phyloP scores from a whole-genome alignment of 35 echinoderm and acorn worm genomes.

The Heliocidaris tuberculata region DNA sequence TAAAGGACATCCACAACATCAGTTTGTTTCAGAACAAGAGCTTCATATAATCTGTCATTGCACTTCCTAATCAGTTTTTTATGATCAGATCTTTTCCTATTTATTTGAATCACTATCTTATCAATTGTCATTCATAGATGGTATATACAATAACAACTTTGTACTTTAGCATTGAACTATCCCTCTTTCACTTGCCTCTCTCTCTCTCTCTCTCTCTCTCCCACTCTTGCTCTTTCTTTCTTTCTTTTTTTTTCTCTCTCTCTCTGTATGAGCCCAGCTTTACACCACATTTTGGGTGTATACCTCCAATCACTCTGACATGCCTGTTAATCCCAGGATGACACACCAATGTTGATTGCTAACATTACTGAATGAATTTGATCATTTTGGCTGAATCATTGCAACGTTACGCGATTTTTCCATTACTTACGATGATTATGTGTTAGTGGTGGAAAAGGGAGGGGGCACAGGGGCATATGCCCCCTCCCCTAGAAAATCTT shows the following conservation, averaged over 20 bases:
- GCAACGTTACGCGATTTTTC: not conserved
- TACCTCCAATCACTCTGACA: not conserved
- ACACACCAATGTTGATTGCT: not conserved
- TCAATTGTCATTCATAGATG: too few relatives aligned
- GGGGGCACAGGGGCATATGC: too few relatives aligned
- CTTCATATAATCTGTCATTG: too few relatives aligned
- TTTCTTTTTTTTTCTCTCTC: not conserved
- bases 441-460: too few relatives aligned
- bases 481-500: too few relatives aligned
- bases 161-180: not conserved
- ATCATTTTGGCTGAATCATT: not conserved
- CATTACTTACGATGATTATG: too few relatives aligned
- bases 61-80: too few relatives aligned
- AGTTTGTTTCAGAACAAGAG: too few relatives aligned
- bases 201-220: too few relatives aligned
- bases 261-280: not conserved
- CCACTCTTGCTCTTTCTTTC: too few relatives aligned
- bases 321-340: not conserved
- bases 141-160: too few relatives aligned
- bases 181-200: not conserved
- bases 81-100: not conserved
- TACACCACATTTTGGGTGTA: not conserved
- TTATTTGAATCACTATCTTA: not conserved
- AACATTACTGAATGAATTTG: not conserved
- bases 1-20: too few relatives aligned